phyloP scores from a whole-genome alignment of 2,113 vertebrate genomes.

The Charina bottae region DNA sequence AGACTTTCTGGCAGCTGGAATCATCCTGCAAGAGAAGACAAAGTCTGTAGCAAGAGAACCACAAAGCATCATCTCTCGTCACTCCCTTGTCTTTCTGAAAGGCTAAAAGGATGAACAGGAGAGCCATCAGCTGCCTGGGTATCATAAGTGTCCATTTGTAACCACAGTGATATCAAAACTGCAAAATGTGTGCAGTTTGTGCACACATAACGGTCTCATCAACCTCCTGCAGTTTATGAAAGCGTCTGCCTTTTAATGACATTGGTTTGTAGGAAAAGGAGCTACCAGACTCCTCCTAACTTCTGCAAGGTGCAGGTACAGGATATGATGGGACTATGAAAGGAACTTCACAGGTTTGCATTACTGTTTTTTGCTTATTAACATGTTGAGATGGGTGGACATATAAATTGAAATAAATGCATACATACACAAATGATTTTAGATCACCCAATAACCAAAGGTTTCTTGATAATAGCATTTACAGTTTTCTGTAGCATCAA shows the following conservation, averaged over 20 bases:
- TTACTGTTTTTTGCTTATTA: background rate
- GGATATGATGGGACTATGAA: background rate
- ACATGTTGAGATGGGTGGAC: background rate
- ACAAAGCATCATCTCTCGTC: background rate
- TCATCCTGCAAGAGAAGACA: conserved; percentile 82
- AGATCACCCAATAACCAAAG: background rate
- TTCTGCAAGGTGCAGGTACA: background rate
- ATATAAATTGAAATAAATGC: background rate
- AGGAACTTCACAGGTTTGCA: background rate
- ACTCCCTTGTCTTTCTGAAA: background rate
- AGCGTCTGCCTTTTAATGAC: background rate
- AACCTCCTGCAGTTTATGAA: background rate
- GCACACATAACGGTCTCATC: too few relatives aligned
- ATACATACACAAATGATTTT: background rate
- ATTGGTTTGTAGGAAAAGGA: background rate
- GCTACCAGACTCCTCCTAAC: background rate
- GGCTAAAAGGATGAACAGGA: background rate
- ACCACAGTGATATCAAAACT: background rate
- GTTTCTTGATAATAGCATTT: background rate
- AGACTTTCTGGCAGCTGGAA: conserved; percentile 87
- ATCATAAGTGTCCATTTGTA: background rate
- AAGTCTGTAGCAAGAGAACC: background rate
- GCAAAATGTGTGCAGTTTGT: background rate
- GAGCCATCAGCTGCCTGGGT: background rate
- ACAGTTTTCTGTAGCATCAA: background rate